Evolutionary conservation across 2,797 vertebrate species (phyloP).

Genomic region (Spinus olivaceus): DNA sequence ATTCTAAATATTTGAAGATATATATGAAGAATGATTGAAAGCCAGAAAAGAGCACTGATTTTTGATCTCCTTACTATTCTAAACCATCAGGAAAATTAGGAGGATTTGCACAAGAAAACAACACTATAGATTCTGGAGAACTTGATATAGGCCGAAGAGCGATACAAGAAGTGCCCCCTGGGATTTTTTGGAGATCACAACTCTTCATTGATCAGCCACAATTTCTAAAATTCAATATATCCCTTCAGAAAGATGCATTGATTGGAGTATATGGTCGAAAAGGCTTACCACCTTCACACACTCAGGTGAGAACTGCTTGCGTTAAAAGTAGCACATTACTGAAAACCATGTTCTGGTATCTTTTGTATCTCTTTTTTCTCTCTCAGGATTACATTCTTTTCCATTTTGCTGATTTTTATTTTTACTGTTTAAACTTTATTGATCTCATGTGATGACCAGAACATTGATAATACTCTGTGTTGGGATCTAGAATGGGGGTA

Average conservation of each 20-base stretch:
- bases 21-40: neutral
- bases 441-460: neutral
- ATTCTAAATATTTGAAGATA: slow-evolving; percentile 24
- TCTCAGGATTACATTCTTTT: neutral
- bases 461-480: neutral
- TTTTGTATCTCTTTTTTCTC: neutral
- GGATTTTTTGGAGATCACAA: slow-evolving; percentile 95
- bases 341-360: neutral
- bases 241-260: slow-evolving; percentile 95
- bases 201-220: slow-evolving; percentile 90
- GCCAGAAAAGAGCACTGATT: neutral
- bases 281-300: slow-evolving; percentile 94
- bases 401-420: neutral
- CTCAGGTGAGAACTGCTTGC: slow-evolving; percentile 83
- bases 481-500: neutral
- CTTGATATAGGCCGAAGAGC: slow-evolving; percentile 90
- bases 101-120: slow-evolving; percentile 89
- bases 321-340: neutral
- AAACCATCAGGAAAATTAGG: slow-evolving; percentile 81
- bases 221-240: slow-evolving; percentile 99
- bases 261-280: slow-evolving; percentile 97
- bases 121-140: slow-evolving; percentile 92
- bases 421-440: neutral
- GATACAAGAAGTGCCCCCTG: slow-evolving; percentile 88
- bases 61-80: slow-evolving; percentile 19